A percentile compares a stretch with the other conserved stretches of the same genome.
These are phyloP conservation scores for Parauchenoglanis punctatus DNA, from an alignment of 2,797 vertebrate genomes.

Conservation along the genomic window DNA sequence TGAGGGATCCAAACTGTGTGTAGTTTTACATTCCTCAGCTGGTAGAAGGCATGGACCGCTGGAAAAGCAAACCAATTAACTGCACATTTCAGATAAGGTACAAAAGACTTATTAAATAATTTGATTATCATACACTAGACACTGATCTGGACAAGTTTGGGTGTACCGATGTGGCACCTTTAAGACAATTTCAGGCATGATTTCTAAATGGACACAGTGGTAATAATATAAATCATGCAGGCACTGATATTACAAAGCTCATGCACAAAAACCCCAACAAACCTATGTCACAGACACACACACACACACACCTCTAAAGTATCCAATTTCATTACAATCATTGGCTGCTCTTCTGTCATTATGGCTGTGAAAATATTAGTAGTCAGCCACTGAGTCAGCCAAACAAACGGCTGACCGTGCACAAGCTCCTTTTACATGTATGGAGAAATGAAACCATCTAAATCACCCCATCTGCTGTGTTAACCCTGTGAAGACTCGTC, in stretches of 20 bases:
- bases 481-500: neutral
- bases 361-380: slow-evolving; percentile 47
- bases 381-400: slow-evolving; percentile 47
- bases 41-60: neutral
- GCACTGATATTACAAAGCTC: neutral
- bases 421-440: slow-evolving; percentile 5
- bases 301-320: neutral
- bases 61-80: neutral
- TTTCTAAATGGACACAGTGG: neutral
- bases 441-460: slow-evolving; percentile 18
- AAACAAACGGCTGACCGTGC: slow-evolving; percentile 27
- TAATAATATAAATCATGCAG: neutral
- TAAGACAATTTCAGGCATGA: neutral
- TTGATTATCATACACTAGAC: neutral
- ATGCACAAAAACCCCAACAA: neutral
- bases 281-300: neutral
- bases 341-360: slow-evolving; percentile 26
- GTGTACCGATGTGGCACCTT: neutral
- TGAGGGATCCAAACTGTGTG: slow-evolving; percentile 21
- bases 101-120: neutral
- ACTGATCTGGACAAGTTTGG: neutral
- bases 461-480: neutral
- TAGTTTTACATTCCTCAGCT: slow-evolving; percentile 61
- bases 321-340: slow-evolving; percentile 13
- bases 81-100: neutral